Percentiles rank a stretch among this genome's conserved stretches.
Evolutionary conservation across 1,140 invertebrate genomes (phyloP).

Genomic region (Tribolium castaneum): DNA sequence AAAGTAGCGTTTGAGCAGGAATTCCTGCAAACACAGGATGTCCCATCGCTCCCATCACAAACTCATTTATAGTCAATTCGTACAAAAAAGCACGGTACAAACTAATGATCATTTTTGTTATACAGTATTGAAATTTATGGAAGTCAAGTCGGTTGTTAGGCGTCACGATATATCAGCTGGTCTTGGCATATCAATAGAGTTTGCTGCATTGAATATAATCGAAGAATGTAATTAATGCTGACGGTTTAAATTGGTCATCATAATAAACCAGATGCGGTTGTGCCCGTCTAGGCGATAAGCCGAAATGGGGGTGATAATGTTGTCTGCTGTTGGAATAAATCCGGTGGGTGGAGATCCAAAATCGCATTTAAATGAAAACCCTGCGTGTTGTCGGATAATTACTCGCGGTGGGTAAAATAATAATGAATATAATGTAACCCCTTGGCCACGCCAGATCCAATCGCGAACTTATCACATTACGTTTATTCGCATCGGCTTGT

Average conservation of each 20-base stretch:
- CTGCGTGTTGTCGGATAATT: conserved; percentile 37
- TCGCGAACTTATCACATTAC: conserved; percentile 35
- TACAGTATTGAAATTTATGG: too few species aligned
- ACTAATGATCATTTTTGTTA: background rate
- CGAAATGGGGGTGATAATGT: background rate
- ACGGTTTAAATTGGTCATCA: background rate
- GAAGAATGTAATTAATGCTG: background rate
- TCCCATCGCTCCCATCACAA: too few species aligned
- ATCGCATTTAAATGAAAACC: conserved; percentile 22
- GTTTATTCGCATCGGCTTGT: conserved; percentile 33
- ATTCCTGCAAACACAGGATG: background rate
- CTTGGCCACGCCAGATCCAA: conserved; percentile 24
- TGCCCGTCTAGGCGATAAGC: background rate
- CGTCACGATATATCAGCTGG: background rate
- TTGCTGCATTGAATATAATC: too few species aligned
- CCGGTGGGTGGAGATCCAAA: conserved; percentile 16
- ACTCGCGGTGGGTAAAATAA: conserved; percentile 22
- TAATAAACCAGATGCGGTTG: background rate
- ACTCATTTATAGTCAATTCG: too few species aligned
- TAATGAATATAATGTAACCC: conserved; percentile 35
- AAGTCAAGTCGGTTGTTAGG: too few species aligned
- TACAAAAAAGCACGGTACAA: too few species aligned
- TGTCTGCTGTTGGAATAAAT: background rate
- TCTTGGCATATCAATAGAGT: background rate
- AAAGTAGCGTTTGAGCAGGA: background rate